Evolutionary conservation across 2,797 vertebrate genomes (phyloP).

Genomic region (Tangara arthus): DNA sequence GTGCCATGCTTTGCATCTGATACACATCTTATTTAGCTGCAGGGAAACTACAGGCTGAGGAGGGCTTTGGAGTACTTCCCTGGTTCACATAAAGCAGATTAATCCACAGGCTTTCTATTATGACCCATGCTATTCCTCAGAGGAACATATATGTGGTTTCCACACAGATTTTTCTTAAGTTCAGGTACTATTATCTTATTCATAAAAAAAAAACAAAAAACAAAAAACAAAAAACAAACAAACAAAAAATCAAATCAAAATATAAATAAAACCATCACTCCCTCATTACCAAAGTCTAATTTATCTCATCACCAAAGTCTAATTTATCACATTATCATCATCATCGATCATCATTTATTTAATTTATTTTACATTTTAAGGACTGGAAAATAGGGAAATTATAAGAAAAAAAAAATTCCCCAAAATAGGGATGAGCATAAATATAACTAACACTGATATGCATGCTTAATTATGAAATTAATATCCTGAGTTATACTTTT

Average conservation of each 20-base stretch:
- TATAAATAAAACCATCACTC: not conserved
- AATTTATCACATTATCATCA: not conserved
- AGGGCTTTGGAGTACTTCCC: not conserved
- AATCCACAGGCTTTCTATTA: not conserved
- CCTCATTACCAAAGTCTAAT: not conserved
- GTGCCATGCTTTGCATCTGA: not conserved
- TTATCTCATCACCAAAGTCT: not conserved
- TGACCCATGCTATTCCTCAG: not conserved
- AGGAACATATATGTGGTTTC: not conserved
- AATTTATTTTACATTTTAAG: not conserved
- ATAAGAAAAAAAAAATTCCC: not conserved
- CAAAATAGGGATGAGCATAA: accelerated
- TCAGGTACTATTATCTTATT: not conserved
- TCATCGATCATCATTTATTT: not conserved
- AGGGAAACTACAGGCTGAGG: not conserved
- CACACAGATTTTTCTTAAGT: not conserved
- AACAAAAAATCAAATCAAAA: not conserved
- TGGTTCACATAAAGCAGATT: not conserved
- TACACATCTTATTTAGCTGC: not conserved
- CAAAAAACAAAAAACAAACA: too few species aligned
- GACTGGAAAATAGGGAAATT: not conserved
- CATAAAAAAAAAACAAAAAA: not conserved
- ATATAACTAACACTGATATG: not conserved
- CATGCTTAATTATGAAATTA: not conserved
- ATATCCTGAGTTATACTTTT: not conserved